These are phyloP conservation scores for Pycnomerus fuliginosus DNA, from an alignment of 2,888 invertebrate species.

Conservation along the genomic window DNA sequence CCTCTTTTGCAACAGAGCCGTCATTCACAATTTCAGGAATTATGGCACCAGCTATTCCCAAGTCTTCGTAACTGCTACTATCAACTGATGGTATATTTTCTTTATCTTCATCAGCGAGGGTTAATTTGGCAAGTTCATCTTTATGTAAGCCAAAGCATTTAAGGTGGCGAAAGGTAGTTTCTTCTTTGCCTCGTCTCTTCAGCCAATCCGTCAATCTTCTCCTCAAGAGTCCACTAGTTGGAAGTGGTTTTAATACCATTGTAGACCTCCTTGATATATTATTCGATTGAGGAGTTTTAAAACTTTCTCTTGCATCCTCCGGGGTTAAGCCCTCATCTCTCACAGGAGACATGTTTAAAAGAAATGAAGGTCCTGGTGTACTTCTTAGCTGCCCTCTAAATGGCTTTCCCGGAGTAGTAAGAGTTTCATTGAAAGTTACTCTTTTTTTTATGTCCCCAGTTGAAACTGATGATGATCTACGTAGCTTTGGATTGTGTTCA, in stretches of 20 bases:
- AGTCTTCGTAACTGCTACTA: constrained; percentile 1
- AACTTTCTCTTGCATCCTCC: not conserved
- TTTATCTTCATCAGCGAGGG: constrained; percentile 56
- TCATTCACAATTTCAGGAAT: constrained; percentile 39
- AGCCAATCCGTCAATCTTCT: constrained; percentile 56
- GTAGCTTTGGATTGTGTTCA: too few relatives aligned
- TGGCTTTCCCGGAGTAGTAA: too few relatives aligned
- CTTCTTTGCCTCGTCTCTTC: constrained; percentile 54
- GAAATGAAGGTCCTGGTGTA: not conserved
- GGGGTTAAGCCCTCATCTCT: too few relatives aligned
- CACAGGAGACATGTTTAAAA: not conserved
- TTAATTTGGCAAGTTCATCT: not conserved
- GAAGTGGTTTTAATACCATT: not conserved
- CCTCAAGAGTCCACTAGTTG: constrained; percentile 22
- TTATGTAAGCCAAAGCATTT: constrained; percentile 53
- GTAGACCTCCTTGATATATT: constrained; percentile 6
- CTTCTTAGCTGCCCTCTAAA: not conserved
- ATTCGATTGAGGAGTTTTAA: not conserved
- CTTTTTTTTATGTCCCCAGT: too few relatives aligned
- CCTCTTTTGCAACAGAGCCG: constrained; percentile 50
- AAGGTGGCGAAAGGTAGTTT: constrained; percentile 56
- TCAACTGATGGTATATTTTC: constrained; percentile 55
- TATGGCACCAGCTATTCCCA: too few relatives aligned
- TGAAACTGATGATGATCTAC: too few relatives aligned
- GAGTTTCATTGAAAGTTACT: too few relatives aligned